Percentiles rank a stretch among this genome's conserved stretches.
phyloP scores from a whole-genome alignment of 2,113 vertebrate genomes.

The Sebastes schlegelii region DNA sequence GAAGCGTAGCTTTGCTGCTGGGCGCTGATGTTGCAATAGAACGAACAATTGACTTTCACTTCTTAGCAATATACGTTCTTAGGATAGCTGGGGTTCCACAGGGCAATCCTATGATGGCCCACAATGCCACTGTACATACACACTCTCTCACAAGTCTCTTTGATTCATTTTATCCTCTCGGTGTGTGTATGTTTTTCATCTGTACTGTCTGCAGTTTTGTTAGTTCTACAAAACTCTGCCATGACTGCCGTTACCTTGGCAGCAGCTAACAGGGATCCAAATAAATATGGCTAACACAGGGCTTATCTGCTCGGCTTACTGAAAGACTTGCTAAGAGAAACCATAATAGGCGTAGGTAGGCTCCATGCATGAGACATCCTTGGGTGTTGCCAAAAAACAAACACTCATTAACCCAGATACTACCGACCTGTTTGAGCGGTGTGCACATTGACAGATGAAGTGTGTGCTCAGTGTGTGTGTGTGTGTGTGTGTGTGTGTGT shows the following conservation, averaged over 20 bases:
- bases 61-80: too few species aligned
- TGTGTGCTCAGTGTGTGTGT: slow-evolving; percentile 32
- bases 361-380: slow-evolving; percentile 64
- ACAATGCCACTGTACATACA: slow-evolving; percentile 17
- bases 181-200: slow-evolving; percentile 45
- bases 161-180: slow-evolving; percentile 27
- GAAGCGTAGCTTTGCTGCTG: too few species aligned
- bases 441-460: slow-evolving; percentile 57
- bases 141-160: slow-evolving; percentile 4
- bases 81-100: slow-evolving; percentile 16
- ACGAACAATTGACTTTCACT: too few species aligned
- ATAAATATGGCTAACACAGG: slow-evolving; percentile 66
- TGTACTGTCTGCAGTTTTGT: slow-evolving; percentile 50
- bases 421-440: slow-evolving; percentile 61
- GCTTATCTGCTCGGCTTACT: slow-evolving; percentile 66
- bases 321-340: slow-evolving; percentile 56
- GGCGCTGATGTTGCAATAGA: too few species aligned
- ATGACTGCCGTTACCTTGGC: slow-evolving; percentile 61
- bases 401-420: slow-evolving; percentile 76
- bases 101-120: slow-evolving; percentile 18
- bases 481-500: slow-evolving; percentile 18
- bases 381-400: slow-evolving; percentile 81
- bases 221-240: slow-evolving; percentile 52
- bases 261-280: slow-evolving; percentile 68
- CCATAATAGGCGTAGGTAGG: slow-evolving; percentile 67